A percentile compares a stretch with the other conserved stretches of the same genome.
Evolutionary conservation across 2,113 vertebrate species (phyloP).

Genomic region (Trematocara variabile): DNA sequence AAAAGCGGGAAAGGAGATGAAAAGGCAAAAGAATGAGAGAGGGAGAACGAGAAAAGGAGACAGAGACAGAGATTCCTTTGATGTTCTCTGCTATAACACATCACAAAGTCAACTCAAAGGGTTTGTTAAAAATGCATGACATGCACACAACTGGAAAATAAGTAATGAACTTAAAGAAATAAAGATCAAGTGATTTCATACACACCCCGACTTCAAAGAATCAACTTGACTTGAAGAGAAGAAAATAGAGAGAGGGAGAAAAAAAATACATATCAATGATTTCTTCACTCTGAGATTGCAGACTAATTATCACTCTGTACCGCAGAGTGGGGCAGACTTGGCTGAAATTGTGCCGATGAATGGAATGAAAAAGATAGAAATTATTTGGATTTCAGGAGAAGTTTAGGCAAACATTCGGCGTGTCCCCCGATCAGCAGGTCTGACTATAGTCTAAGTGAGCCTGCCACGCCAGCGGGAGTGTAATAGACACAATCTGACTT

Average conservation of each 20-base stretch:
- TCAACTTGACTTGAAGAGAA: conserved; percentile 82
- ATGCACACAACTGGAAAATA: conserved; percentile 91
- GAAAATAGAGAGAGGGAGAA: conserved; percentile 56
- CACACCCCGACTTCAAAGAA: conserved; percentile 90
- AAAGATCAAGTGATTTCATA: conserved; percentile 96
- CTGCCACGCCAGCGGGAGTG: conserved; percentile 22
- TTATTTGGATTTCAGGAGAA: conserved; percentile 22
- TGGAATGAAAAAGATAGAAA: not conserved
- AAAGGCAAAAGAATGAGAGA: conserved; percentile 55
- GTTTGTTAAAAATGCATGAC: conserved; percentile 99
- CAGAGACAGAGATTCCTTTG: conserved; percentile 75
- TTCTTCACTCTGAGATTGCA: conserved; percentile 42
- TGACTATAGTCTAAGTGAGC: not conserved
- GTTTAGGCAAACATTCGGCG: conserved; percentile 13
- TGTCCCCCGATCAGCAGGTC: not conserved
- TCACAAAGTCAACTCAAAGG: conserved; percentile 94
- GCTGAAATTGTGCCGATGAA: conserved; percentile 6
- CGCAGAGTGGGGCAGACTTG: conserved; percentile 14
- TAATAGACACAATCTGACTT: conserved; percentile 50
- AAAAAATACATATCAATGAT: conserved; percentile 60
- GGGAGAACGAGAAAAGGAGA: not conserved
- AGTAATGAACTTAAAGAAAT: conserved; percentile 90
- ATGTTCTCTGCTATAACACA: conserved; percentile 89
- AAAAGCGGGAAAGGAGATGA: conserved; percentile 54
- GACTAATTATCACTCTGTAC: conserved; percentile 55